phyloP scores from a whole-genome alignment of 2,113 vertebrate species.

The Anarhynchus alexandrinus region DNA sequence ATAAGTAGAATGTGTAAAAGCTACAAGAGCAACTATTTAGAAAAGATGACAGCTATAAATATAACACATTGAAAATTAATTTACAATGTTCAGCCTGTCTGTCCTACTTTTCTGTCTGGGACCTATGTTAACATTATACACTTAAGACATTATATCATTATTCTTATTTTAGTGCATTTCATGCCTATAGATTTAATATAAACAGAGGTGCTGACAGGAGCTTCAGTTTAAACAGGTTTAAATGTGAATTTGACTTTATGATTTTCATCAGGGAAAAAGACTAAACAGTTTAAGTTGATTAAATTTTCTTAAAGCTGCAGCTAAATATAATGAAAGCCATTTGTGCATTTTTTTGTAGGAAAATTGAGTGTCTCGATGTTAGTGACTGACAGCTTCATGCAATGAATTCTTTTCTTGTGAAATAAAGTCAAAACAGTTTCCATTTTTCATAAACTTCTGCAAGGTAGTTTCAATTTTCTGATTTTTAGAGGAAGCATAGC shows the following conservation, averaged over 20 bases:
- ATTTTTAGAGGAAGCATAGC: conserved; percentile 12
- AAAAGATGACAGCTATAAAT: conserved; percentile 33
- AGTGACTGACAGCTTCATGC: conserved; percentile 70
- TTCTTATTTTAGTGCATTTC: conserved; percentile 72
- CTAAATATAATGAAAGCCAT: conserved; percentile 83
- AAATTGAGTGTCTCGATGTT: conserved; percentile 59
- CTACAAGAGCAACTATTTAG: conserved; percentile 11
- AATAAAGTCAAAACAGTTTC: conserved; percentile 63
- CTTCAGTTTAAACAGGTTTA: conserved; percentile 68
- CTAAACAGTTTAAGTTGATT: conserved; percentile 83
- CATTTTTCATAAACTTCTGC: conserved; percentile 41
- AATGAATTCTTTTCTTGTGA: conserved; percentile 68
- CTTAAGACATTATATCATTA: conserved; percentile 66
- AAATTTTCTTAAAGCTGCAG: conserved; percentile 82
- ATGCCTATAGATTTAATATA: conserved; percentile 76
- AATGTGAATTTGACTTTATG: conserved; percentile 75
- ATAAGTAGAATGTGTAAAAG: background rate
- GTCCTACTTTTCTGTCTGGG: conserved; percentile 46
- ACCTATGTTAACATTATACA: conserved; percentile 57
- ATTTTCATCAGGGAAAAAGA: conserved; percentile 82
- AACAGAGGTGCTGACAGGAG: conserved; percentile 80
- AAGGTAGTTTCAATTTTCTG: conserved; percentile 57
- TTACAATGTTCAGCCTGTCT: conserved; percentile 33
- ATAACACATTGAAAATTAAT: conserved; percentile 48
- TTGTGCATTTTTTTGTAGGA: conserved; percentile 67